Conservation (phyloP, 37 sponge, comb jelly and placozoan species). For the Aplysina aerophoba region DNA sequence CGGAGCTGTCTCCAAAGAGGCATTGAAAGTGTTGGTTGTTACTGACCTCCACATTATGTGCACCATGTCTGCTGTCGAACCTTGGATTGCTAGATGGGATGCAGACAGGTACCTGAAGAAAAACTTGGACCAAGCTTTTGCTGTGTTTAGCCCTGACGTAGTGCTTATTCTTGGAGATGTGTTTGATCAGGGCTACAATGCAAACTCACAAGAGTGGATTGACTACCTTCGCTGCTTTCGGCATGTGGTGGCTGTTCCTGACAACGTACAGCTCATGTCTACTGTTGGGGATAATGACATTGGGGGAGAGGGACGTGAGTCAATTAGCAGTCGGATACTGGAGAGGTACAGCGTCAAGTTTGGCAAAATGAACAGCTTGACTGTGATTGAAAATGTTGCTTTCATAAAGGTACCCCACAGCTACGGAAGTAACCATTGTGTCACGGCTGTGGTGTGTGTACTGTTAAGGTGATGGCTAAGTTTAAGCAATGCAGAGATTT, state of each 20-base stretch:
- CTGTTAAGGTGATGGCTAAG: too few species aligned
- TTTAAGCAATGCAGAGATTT: too few species aligned
- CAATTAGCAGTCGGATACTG: not conserved
- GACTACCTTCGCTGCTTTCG: slow-evolving; percentile 35
- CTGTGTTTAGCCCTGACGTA: slow-evolving; percentile 27
- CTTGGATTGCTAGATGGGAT: slow-evolving; percentile 55
- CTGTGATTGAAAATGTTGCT: slow-evolving; percentile 17
- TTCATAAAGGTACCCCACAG: slow-evolving; percentile 64
- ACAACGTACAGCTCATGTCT: not conserved
- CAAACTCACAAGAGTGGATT: slow-evolving; percentile 23
- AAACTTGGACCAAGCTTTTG: slow-evolving; percentile 3
- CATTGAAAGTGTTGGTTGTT: slow-evolving; percentile 6
- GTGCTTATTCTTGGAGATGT: slow-evolving; percentile 49
- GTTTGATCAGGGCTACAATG: slow-evolving; percentile 55
- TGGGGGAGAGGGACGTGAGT: slow-evolving; percentile 62
- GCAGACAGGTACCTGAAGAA: slow-evolving; percentile 50
- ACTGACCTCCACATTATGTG: slow-evolving; percentile 47
- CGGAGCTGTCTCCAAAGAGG: not conserved
- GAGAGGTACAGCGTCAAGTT: slow-evolving; percentile 41
- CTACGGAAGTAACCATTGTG: too few species aligned
- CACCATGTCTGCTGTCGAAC: slow-evolving; percentile 29
- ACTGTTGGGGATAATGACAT: slow-evolving; percentile 65
- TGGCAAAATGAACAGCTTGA: slow-evolving; percentile 33
- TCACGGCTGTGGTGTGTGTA: too few species aligned
- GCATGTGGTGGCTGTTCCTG: not conserved